A percentile compares a stretch with the other conserved stretches of the same genome.
Conservation (phyloP, 2,113 vertebrate species). For the Cynocephalus volans region DNA sequence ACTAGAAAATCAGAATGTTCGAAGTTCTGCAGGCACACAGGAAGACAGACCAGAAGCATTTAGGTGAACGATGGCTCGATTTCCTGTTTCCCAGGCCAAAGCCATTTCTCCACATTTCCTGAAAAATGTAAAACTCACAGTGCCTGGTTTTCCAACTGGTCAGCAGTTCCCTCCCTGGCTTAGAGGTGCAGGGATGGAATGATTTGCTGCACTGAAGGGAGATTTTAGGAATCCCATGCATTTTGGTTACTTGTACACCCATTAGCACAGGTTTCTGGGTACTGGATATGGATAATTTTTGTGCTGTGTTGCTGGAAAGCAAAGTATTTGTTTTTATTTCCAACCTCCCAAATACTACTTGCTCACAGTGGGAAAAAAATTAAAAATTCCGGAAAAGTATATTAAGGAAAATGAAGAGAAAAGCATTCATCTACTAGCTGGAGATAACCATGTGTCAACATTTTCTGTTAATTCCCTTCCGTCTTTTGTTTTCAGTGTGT, state of each 20-base stretch:
- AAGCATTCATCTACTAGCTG: not conserved
- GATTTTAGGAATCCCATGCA: not conserved
- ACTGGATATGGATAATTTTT: not conserved
- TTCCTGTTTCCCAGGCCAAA: not conserved
- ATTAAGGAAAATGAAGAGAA: not conserved
- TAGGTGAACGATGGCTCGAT: not conserved
- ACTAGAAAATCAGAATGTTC: too few species aligned
- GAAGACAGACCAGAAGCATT: not conserved
- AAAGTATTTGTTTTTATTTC: slow-evolving; percentile 5
- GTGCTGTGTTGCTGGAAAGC: not conserved
- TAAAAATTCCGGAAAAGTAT: not conserved
- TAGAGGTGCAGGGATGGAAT: not conserved
- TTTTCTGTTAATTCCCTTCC: not conserved
- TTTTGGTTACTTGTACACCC: not conserved
- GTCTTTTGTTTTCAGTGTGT: not conserved
- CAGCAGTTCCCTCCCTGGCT: not conserved
- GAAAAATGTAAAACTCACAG: not conserved
- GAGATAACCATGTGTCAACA: not conserved
- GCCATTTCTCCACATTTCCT: not conserved
- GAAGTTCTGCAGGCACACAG: not conserved
- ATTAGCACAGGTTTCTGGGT: not conserved
- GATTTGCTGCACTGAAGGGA: not conserved
- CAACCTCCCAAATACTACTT: not conserved
- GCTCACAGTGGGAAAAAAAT: not conserved
- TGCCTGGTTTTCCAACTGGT: not conserved